Conservation (phyloP, 2,797 vertebrate species). For the Anableps anableps region DNA sequence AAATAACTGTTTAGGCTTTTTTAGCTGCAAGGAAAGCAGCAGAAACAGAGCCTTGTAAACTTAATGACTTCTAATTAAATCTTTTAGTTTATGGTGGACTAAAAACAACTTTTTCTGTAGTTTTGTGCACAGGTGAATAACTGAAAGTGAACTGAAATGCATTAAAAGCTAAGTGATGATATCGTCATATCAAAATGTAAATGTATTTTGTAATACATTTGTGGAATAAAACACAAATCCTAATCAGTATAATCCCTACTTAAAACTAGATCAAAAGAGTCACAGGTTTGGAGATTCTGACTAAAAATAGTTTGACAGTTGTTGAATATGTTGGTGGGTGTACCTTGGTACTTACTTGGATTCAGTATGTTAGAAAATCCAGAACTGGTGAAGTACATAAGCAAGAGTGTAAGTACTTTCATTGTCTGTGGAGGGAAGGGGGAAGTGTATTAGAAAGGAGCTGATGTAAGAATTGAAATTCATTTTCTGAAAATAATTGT, state of each 20-base stretch:
- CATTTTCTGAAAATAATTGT: background rate
- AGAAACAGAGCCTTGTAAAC: too few species aligned
- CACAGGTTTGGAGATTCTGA: background rate
- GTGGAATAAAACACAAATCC: background rate
- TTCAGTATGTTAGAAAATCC: slow-evolving; percentile 55
- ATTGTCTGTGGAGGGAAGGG: slow-evolving; percentile 43
- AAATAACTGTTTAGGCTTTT: too few species aligned
- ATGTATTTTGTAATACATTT: background rate
- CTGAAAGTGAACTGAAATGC: background rate
- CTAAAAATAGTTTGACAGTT: background rate
- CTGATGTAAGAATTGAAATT: background rate
- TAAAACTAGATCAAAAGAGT: background rate
- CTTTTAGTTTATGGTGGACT: too few species aligned
- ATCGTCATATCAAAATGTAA: background rate
- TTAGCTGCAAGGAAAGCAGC: too few species aligned
- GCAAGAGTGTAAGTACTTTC: slow-evolving; percentile 50
- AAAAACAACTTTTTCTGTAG: too few species aligned
- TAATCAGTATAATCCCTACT: background rate
- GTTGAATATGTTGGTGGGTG: background rate
- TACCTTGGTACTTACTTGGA: slow-evolving; percentile 68
- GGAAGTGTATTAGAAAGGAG: background rate
- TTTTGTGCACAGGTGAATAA: background rate
- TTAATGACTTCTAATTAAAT: too few species aligned
- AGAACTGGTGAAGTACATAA: slow-evolving; percentile 51
- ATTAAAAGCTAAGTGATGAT: background rate